Base-by-base conservation (phyloP, 2,888 invertebrate species). In the Cyclophora albipunctata region DNA sequence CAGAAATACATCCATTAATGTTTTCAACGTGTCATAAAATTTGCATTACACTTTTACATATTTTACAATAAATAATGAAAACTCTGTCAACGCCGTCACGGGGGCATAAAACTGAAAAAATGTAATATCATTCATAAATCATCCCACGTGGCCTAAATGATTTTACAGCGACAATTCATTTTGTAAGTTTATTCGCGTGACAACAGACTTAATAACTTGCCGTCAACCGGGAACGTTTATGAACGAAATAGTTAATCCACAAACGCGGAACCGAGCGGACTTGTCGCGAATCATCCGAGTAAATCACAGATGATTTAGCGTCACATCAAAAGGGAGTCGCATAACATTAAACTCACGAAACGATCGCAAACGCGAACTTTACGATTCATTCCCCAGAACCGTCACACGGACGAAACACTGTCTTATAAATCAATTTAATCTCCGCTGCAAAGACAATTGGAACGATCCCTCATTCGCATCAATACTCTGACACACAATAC, bases 391-490 rank as follows among this genome's bases (percentile, higher is more conserved):
- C 79, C 78, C 72, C 53, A 70, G 80, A 80, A 81, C 64, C 69
- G 64, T 67, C 67, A 75, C 77, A 79, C 78, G 75, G 78, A 81
- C 79, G 73, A 63, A 75, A 74, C 65, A 60, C 71, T 73, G 74
- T 70, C 78, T 56, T 72, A 78, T 87, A 86, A 86, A 86, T 86
- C 84, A 86, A 80, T 82, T 82, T 84, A 80, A 81, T 83, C 78
- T 75, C 64, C 66, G 60, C 71, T 57, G 67, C 71, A 71, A 79
- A 84, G 84, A 85, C 84, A 85, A 84, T 85, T 77, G 78, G 72
- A 65, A 67, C 61, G 59, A 62, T 66, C 57, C 57, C 57, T 58
- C 60, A 45, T 63, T 57, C 58, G 59, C 57, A 54, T 54, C 48
- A 34, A 50, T 40, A 35, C 4, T 2, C 35, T n/a, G 33, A 7